phyloP scores from a whole-genome alignment of 2,113 vertebrate genomes.

The Loxodonta africana region DNA sequence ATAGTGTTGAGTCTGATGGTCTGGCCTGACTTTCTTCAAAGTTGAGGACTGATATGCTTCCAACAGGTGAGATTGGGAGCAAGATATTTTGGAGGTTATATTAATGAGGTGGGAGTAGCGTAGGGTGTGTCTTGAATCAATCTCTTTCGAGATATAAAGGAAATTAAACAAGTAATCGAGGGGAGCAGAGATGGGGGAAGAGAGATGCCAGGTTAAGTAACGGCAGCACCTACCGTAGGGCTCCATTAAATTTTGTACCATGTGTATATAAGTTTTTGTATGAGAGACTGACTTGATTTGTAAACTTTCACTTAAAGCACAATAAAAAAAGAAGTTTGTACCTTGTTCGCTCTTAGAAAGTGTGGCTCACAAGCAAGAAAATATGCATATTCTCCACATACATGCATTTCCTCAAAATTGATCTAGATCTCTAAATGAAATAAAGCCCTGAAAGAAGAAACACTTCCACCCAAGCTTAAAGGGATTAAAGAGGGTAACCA shows the following conservation, averaged over 20 bases:
- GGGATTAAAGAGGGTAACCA: conserved; percentile 23
- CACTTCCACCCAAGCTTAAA: not conserved
- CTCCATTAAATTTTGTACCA: not conserved
- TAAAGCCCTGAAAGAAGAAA: not conserved
- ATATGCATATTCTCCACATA: too few species aligned
- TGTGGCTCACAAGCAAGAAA: not conserved
- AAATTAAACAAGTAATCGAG: too few species aligned
- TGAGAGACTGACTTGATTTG: too few species aligned
- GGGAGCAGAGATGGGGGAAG: too few species aligned
- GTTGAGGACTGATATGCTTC: not conserved
- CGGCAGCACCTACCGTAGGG: not conserved
- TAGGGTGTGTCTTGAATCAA: too few species aligned
- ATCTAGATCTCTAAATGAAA: conserved; percentile 38
- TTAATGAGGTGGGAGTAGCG: too few species aligned
- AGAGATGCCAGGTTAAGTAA: too few species aligned
- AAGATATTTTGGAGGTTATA: not conserved
- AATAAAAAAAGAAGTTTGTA: not conserved
- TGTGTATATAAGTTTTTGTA: not conserved
- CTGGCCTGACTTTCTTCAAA: not conserved
- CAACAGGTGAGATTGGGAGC: not conserved
- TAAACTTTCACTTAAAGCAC: too few species aligned
- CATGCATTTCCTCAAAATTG: not conserved
- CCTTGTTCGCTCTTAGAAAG: not conserved
- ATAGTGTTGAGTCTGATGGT: not conserved
- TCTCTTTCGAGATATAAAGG: too few species aligned